A percentile compares a stretch with the other conserved stretches of the same genome.
Evolutionary conservation across 2,888 invertebrate species (phyloP).

Genomic region (Eilema caniola): DNA sequence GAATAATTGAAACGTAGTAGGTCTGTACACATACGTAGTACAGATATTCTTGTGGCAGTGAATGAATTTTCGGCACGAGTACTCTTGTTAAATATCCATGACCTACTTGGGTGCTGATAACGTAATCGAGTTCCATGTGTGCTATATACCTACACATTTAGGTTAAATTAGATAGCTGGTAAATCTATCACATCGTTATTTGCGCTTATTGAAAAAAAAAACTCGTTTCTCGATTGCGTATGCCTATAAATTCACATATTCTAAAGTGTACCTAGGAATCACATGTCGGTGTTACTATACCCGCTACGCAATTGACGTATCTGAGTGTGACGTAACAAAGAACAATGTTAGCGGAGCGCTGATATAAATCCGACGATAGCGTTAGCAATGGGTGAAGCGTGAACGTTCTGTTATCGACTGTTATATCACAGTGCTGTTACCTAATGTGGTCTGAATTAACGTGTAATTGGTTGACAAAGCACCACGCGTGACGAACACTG

Average conservation of each 20-base stretch:
- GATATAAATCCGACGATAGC: slow-evolving; percentile 52
- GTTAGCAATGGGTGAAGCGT: slow-evolving; percentile 50
- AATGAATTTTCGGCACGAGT: slow-evolving; percentile 24
- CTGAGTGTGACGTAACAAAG: slow-evolving; percentile 48
- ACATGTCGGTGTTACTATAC: slow-evolving; percentile 13
- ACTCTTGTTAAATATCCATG: slow-evolving; percentile 54
- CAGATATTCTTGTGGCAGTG: slow-evolving; percentile 1
- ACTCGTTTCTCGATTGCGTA: background rate
- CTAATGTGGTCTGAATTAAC: slow-evolving; percentile 67
- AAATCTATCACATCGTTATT: background rate
- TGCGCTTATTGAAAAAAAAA: background rate
- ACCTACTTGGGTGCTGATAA: slow-evolving; percentile 78
- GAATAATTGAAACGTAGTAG: background rate
- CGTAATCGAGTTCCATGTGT: slow-evolving; percentile 60
- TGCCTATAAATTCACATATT: background rate
- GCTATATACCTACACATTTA: slow-evolving; percentile 53
- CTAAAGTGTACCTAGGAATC: background rate
- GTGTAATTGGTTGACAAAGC: slow-evolving; percentile 74
- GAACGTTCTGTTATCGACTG: slow-evolving; percentile 52
- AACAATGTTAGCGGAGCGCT: slow-evolving; percentile 35
- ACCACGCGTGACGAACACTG: slow-evolving; percentile 38
- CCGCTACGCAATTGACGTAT: slow-evolving; percentile 42
- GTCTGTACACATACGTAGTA: background rate
- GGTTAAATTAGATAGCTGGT: slow-evolving; percentile 31
- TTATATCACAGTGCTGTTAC: slow-evolving; percentile 63